A percentile compares a stretch with the other conserved stretches of the same genome.
Evolutionary conservation across 1,140 invertebrate species (phyloP).

Genomic region (Agrilus planipennis): DNA sequence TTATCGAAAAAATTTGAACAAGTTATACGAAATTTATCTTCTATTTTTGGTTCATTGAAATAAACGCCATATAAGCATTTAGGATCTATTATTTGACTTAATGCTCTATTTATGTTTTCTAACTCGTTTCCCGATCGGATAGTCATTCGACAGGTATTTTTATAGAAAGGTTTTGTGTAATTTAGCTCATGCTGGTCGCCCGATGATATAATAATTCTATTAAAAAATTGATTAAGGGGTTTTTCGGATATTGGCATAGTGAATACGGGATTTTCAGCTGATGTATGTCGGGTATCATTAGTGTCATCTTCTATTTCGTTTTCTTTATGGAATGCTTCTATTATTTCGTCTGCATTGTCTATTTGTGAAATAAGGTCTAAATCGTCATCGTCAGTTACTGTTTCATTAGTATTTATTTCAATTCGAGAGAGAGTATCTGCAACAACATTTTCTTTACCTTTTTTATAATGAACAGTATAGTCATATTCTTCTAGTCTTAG

Average conservation of each 20-base stretch:
- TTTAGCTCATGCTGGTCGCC: too few species aligned
- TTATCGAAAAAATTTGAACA: not conserved
- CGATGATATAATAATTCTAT: too few species aligned
- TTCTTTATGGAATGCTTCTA: too few species aligned
- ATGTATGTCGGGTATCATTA: slow-evolving; percentile 3
- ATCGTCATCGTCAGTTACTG: too few species aligned
- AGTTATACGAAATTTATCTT: not conserved
- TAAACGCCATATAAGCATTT: not conserved
- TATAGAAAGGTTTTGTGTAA: not conserved
- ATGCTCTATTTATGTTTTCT: not conserved
- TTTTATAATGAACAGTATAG: slow-evolving; percentile 22
- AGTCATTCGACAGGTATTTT: not conserved
- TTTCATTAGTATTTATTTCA: too few species aligned
- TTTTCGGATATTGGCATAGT: slow-evolving; percentile 2
- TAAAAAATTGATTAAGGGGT: not conserved
- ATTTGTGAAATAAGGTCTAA: too few species aligned
- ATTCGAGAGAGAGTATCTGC: slow-evolving; percentile 7
- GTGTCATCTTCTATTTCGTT: too few species aligned
- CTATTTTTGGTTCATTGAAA: not conserved
- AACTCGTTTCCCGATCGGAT: not conserved
- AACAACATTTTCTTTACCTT: slow-evolving; percentile 3
- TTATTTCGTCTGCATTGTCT: too few species aligned
- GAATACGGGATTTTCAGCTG: slow-evolving; percentile 1
- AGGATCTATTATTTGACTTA: not conserved
- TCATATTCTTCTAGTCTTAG: slow-evolving; percentile 31